A percentile compares a stretch with the other conserved stretches of the same genome.
phyloP scores from a whole-genome alignment of 2,113 vertebrate species.

The Okapia johnstoni region DNA sequence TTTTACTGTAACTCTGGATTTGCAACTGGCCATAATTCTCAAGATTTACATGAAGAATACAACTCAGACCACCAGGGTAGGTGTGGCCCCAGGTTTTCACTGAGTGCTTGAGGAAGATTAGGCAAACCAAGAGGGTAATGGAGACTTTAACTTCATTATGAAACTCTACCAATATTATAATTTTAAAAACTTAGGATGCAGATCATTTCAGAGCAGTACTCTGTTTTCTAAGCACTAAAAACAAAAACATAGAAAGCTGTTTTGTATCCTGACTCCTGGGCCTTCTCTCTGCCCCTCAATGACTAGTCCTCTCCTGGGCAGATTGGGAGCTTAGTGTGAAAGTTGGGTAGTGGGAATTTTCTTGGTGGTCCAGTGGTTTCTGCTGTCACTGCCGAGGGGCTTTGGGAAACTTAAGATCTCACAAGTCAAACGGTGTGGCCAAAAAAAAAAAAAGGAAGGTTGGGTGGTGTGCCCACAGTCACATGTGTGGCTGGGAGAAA shows the following conservation, averaged over 20 bases:
- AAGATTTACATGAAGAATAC: not conserved
- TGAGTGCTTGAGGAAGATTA: not conserved
- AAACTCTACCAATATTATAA: not conserved
- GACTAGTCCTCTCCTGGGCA: not conserved
- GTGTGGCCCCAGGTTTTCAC: not conserved
- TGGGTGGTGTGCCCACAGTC: not conserved
- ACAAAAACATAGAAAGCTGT: not conserved
- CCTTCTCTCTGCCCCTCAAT: not conserved
- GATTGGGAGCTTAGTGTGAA: not conserved
- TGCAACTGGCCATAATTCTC: not conserved
- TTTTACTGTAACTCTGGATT: not conserved
- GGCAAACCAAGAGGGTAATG: not conserved
- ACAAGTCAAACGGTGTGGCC: not conserved
- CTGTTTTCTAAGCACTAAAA: not conserved
- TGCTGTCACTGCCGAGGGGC: not conserved
- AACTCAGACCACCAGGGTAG: not conserved
- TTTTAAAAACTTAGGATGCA: not conserved
- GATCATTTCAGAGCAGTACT: not conserved
- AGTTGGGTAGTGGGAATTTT: not conserved
- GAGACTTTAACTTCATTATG: not conserved
- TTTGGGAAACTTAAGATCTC: not conserved
- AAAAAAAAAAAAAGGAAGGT: not conserved
- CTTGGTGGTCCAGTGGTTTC: not conserved
- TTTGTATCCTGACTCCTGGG: not conserved
- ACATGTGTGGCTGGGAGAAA: not conserved